Evolutionary conservation across 2,797 vertebrate species (phyloP).

Genomic region (Diplodus puntazzo): DNA sequence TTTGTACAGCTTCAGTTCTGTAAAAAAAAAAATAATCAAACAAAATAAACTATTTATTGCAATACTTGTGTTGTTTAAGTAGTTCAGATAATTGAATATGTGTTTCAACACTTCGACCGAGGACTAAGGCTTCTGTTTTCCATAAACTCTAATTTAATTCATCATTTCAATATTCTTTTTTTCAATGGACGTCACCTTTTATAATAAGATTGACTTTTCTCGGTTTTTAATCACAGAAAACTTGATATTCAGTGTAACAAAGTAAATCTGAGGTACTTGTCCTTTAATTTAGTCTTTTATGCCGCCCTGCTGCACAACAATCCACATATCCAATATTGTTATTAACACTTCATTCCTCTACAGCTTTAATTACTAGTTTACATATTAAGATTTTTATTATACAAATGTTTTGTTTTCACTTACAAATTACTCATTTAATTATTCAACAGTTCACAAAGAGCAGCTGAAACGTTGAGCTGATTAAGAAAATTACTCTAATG

Average conservation of each 20-base stretch:
- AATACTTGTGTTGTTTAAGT: constrained; percentile 44
- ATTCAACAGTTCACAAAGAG: background rate
- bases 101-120: constrained; percentile 32
- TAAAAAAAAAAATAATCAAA: constrained; percentile 13
- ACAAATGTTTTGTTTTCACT: background rate
- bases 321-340: background rate
- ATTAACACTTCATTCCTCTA: background rate
- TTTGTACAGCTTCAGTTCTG: constrained; percentile 70
- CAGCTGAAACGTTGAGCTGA: background rate
- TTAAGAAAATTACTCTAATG: background rate
- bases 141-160: constrained; percentile 16
- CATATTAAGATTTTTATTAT: background rate
- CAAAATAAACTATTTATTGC: constrained; percentile 60
- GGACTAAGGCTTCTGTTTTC: constrained; percentile 15
- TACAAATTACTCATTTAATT: background rate
- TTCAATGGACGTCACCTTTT: constrained; percentile 17
- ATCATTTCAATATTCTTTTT: constrained; percentile 33
- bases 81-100: constrained; percentile 8
- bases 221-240: constrained; percentile 3
- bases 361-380: background rate
- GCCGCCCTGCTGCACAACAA: background rate
- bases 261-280: background rate
- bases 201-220: constrained; percentile 39
- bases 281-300: background rate
- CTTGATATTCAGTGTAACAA: background rate